These are phyloP conservation scores for Choristoneura fumiferana DNA, from an alignment of 1,140 invertebrate genomes.

Conservation along the genomic window DNA sequence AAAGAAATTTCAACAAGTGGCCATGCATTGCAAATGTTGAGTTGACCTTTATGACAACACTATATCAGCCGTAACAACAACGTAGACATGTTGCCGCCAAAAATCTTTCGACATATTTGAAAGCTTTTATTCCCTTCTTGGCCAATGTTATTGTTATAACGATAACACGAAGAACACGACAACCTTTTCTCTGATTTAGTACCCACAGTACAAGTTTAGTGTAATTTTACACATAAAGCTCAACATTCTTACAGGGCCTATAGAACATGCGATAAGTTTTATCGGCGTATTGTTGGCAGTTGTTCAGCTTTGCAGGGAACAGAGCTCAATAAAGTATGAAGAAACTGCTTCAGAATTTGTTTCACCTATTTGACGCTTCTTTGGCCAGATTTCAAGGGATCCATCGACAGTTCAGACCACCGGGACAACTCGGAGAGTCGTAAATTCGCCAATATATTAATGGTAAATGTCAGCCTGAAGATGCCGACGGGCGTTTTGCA, in stretches of 20 bases:
- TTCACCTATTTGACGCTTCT: conserved; percentile 56
- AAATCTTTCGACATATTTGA: too few species aligned
- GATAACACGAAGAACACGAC: too few species aligned
- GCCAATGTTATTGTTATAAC: too few species aligned
- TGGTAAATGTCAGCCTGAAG: conserved; percentile 26
- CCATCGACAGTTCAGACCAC: conserved; percentile 42
- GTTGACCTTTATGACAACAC: too few species aligned
- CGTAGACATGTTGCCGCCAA: too few species aligned
- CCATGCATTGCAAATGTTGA: too few species aligned
- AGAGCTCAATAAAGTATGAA: conserved; percentile 53
- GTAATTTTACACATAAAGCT: conserved; percentile 16
- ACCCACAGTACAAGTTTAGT: too few species aligned
- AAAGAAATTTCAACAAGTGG: too few species aligned
- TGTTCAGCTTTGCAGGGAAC: conserved; percentile 38
- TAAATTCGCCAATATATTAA: conserved; percentile 41
- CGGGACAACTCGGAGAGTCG: conserved; percentile 28
- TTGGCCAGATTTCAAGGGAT: conserved; percentile 39
- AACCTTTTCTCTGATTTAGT: neutral
- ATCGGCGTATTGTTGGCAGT: conserved; percentile 65
- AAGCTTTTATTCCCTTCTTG: too few species aligned
- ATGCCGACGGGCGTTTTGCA: conserved; percentile 24
- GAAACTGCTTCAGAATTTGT: conserved; percentile 58
- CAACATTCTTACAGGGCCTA: conserved; percentile 40
- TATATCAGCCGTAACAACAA: too few species aligned
- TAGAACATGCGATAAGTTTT: conserved; percentile 58